Evolutionary conservation across 2,888 invertebrate genomes (phyloP).

Genomic region (Sphinx pinastri): DNA sequence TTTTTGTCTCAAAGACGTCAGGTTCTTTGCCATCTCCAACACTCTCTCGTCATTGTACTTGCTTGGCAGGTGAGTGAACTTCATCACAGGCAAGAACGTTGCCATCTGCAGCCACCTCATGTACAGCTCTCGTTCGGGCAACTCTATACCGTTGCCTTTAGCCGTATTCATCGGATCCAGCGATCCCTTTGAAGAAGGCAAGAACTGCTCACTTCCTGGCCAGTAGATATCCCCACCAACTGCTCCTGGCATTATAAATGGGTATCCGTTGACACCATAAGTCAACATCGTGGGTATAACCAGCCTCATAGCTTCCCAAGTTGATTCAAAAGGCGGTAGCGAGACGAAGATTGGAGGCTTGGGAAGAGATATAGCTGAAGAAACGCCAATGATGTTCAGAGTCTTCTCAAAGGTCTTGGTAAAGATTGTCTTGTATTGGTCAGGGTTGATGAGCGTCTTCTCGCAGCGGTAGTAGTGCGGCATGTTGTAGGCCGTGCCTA

Average conservation of each 20-base stretch:
- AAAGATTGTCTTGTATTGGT: slow-evolving; percentile 91
- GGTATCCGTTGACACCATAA: slow-evolving; percentile 95
- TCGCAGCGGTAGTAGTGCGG: slow-evolving; percentile 94
- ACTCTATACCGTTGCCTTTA: slow-evolving; percentile 72
- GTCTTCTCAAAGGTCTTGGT: slow-evolving; percentile 85
- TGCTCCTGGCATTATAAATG: slow-evolving; percentile 96
- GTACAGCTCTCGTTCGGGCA: slow-evolving; percentile 92
- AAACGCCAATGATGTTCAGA: slow-evolving; percentile 90
- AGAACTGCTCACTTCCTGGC: slow-evolving; percentile 83
- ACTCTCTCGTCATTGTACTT: slow-evolving; percentile 92
- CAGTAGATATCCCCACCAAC: slow-evolving; percentile 94
- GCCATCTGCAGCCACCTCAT: slow-evolving; percentile 96
- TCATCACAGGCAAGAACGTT: slow-evolving; percentile 95
- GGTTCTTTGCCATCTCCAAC: slow-evolving; percentile 89
- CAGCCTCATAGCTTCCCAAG: slow-evolving; percentile 92
- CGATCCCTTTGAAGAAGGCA: slow-evolving; percentile 78
- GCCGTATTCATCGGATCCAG: slow-evolving; percentile 59
- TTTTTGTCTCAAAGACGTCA: slow-evolving; percentile 89
- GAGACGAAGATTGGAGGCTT: slow-evolving; percentile 94
- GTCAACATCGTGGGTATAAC: slow-evolving; percentile 94
- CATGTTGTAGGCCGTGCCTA: slow-evolving; percentile 92
- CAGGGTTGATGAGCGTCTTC: slow-evolving; percentile 89
- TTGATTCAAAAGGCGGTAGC: slow-evolving; percentile 92
- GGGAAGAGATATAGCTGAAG: slow-evolving; percentile 92
- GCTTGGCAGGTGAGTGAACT: slow-evolving; percentile 95